These are phyloP conservation scores for Antigone vipio DNA, from an alignment of 2,113 vertebrate species.

Conservation along the genomic window DNA sequence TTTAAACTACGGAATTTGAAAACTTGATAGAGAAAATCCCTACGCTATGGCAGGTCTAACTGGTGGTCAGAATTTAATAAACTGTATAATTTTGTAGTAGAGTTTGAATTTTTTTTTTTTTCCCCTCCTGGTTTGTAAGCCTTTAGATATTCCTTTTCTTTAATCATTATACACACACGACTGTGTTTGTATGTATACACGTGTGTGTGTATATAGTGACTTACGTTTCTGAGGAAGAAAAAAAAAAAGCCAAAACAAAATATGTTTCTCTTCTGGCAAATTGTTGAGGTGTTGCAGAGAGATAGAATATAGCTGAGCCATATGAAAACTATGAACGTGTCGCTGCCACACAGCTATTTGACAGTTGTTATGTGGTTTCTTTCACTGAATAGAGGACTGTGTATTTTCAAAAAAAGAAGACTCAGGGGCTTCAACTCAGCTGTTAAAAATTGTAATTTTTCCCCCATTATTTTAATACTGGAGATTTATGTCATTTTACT, in stretches of 20 bases:
- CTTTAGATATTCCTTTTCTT: background rate
- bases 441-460: background rate
- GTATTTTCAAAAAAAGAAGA: background rate
- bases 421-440: background rate
- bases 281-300: background rate
- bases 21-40: background rate
- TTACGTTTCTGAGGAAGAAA: background rate
- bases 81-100: background rate
- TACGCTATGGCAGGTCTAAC: background rate
- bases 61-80: background rate
- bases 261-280: background rate
- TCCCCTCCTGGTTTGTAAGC: background rate
- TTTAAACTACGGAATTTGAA: background rate
- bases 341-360: too few relatives aligned
- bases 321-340: background rate
- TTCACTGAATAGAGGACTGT: too few relatives aligned
- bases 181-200: too few relatives aligned
- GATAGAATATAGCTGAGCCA: rapidly evolving
- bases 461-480: background rate
- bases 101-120: background rate
- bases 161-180: background rate
- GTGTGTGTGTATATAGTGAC: too few relatives aligned
- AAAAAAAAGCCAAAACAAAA: background rate
- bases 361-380: background rate
- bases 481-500: background rate